Percentiles rank a stretch among this genome's conserved stretches.
phyloP scores from a whole-genome alignment of 2,888 invertebrate species.

The Candidula unifasciata region DNA sequence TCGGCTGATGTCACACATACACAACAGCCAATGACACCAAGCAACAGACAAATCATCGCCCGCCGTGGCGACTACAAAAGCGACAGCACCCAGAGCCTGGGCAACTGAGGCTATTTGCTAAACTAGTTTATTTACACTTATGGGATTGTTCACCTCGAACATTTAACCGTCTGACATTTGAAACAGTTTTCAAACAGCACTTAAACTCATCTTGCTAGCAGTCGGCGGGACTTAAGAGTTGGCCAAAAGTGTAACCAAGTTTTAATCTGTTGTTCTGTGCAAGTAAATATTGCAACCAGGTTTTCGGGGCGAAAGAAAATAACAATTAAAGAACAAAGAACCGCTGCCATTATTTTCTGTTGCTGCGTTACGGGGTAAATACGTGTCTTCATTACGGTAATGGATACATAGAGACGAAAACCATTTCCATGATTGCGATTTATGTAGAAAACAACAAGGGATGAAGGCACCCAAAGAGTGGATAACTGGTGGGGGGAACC shows the following conservation, averaged over 20 bases:
- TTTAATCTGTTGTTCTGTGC: constrained; percentile 43
- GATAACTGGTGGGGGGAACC: not conserved
- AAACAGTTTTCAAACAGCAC: constrained; percentile 34
- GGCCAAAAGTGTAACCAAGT: constrained; percentile 45
- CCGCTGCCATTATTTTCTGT: constrained; percentile 37
- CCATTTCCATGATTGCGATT: constrained; percentile 44
- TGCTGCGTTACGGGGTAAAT: constrained; percentile 42
- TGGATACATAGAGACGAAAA: constrained; percentile 46
- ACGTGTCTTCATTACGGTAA: constrained; percentile 49
- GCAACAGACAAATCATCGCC: not conserved
- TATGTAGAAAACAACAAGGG: constrained; percentile 37
- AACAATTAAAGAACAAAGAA: constrained; percentile 48
- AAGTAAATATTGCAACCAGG: constrained; percentile 40
- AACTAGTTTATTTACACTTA: constrained; percentile 39
- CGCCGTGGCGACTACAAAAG: too few relatives aligned
- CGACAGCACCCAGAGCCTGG: constrained; percentile 2
- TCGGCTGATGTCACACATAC: not conserved
- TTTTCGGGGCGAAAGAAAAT: constrained; percentile 32
- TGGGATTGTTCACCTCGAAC: constrained; percentile 21
- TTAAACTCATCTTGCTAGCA: constrained; percentile 29
- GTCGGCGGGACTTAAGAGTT: constrained; percentile 39
- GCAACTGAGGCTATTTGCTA: constrained; percentile 15
- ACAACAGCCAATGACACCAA: not conserved
- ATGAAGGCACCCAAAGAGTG: constrained; percentile 11
- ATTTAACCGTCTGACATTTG: constrained; percentile 42